Evolutionary conservation across 37 sponge, comb jelly and placozoan species (phyloP), one percentile per base, ranked within the genome.

Genomic region (Hormiphora californensis): DNA sequence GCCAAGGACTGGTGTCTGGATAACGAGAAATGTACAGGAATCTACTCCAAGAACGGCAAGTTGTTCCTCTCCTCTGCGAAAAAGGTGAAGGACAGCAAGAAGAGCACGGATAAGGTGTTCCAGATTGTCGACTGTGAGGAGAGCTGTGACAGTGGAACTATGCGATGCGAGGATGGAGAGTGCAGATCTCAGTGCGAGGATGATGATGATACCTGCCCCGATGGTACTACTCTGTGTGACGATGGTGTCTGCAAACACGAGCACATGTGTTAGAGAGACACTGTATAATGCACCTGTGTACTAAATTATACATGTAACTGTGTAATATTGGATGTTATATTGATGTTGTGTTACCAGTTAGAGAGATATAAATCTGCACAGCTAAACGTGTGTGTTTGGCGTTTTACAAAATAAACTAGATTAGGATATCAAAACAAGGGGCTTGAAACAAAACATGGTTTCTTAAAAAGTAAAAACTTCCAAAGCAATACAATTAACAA

Each of bases 201-300:
- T 23, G 61, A 57, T 5, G 37, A 65, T 4, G 67, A 39, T 8
- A 39, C 21, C 19, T 65, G 67, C 37, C 67, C 67, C 9, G 37
- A 19, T 19, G 67, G 67, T 1, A 65, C 67, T 32, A 33, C 17
- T 4, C 32, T 35, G 37, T 65, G 67, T 32, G 17, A 4, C 5
- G 37, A 65, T 32, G 67, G 67, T 1, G 67, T 34, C 19, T 65
- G 67, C 67, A 27, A 39, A 33, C 67, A 65, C 28, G 37, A 65
- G 37, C 67, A 65, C 67, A 34, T 65, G 67, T 65, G 67, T 28
- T 31, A 65, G n/a, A n/a, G n/a, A n/a, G n/a, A n/a, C n/a, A n/a
- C n/a, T n/a, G n/a, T n/a, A n/a, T n/a, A n/a, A n/a, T n/a, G n/a
- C n/a, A n/a, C n/a, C n/a, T n/a, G n/a, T n/a, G n/a, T n/a, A n/a